Conservation (phyloP, 23 tunicate genomes). For the Clavelina lepadiformis region DNA sequence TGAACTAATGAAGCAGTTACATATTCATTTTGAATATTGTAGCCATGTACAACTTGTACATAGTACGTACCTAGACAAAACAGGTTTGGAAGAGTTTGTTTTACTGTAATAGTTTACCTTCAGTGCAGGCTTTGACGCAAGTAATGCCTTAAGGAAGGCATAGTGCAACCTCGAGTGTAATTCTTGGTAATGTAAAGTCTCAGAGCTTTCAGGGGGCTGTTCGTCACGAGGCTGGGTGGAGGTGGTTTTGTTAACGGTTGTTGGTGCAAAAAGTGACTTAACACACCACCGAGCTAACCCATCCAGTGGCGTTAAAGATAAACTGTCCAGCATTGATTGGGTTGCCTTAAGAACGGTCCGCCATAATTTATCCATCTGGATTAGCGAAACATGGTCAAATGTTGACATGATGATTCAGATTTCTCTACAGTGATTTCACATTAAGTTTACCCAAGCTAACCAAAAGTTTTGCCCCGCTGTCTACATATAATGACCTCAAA, state of each 20-base stretch:
- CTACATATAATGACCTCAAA: no score
- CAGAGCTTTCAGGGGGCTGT: not conserved
- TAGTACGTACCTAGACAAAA: no score
- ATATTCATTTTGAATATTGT: no score
- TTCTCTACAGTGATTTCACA: no score
- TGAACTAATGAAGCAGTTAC: no score
- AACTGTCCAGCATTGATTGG: constrained; percentile 48
- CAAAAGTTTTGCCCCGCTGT: no score
- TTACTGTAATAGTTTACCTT: no score
- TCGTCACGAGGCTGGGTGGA: not conserved
- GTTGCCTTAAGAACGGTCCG: constrained; percentile 80
- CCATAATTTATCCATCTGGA: constrained; percentile 83
- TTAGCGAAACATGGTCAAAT: no score
- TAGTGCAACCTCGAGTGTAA: constrained; percentile 69
- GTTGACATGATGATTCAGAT: no score
- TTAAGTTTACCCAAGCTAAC: no score
- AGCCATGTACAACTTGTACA: no score
- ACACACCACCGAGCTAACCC: constrained; percentile 75
- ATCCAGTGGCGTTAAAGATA: constrained; percentile 65
- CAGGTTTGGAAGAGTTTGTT: no score
- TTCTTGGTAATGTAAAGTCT: constrained; percentile 10
- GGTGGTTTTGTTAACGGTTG: constrained; percentile 1
- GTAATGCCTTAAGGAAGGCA: constrained; percentile 50
- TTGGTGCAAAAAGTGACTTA: constrained; percentile 64
- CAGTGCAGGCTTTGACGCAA: constrained; percentile 56